A percentile compares a stretch with the other conserved stretches of the same genome.
Conservation (phyloP, 1,140 invertebrate genomes). For the Campoletis sonorensis region DNA sequence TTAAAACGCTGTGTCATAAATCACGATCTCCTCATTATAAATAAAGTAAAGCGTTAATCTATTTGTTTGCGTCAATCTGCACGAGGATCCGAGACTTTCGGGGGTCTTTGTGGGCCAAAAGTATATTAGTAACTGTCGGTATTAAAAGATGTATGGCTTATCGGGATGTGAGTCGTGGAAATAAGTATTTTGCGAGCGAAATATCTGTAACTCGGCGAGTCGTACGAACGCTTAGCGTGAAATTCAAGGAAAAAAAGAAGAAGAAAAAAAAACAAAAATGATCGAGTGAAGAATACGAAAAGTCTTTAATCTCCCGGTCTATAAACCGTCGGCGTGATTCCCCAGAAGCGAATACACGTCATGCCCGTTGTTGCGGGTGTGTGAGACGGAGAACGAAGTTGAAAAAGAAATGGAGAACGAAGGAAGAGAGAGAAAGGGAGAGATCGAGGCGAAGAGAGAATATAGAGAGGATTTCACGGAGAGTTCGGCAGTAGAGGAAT, state of each 20-base stretch:
- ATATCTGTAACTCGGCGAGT: constrained; percentile 19
- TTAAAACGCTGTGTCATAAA: not conserved
- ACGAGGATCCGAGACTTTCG: not conserved
- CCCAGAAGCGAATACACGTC: constrained; percentile 34
- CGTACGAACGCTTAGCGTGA: constrained; percentile 37
- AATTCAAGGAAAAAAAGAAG: constrained; percentile 50
- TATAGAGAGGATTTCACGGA: constrained; percentile 64
- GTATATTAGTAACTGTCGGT: constrained; percentile 28
- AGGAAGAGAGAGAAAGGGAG: constrained; percentile 5
- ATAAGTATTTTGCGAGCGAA: constrained; percentile 33
- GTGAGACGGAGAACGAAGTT: constrained; percentile 15
- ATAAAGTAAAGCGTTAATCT: not conserved
- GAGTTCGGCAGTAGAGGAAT: constrained; percentile 70
- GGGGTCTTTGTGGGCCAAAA: not conserved
- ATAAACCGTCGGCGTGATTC: constrained; percentile 63
- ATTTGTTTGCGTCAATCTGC: constrained; percentile 9
- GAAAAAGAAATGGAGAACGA: not conserved
- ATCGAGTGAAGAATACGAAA: constrained; percentile 56
- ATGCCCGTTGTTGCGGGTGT: constrained; percentile 10
- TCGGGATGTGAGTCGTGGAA: not conserved
- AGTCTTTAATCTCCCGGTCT: constrained; percentile 73
- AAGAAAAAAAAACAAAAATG: no score
- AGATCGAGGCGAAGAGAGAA: constrained; percentile 39
- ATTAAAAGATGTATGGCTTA: constrained; percentile 32
- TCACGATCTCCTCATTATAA: not conserved